These are phyloP conservation scores for Drosophila orosa DNA, from an alignment of 1,140 invertebrate species.

Conservation along the genomic window DNA sequence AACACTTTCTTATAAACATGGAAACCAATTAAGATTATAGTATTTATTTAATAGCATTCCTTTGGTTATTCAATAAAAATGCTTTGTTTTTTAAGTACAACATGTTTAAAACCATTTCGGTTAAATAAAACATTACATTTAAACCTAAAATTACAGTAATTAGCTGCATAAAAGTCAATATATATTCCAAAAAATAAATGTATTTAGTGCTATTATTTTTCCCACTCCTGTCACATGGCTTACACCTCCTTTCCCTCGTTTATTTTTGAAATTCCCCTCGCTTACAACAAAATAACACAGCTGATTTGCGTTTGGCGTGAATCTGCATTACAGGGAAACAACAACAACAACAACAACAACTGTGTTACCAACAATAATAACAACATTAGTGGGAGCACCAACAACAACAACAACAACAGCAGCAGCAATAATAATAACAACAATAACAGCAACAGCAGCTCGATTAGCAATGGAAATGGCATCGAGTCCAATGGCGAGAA, in stretches of 20 bases:
- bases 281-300: slow-evolving; percentile 56
- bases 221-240: neutral
- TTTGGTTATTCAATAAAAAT: too few species aligned
- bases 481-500: slow-evolving; percentile 37
- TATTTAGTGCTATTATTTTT: slow-evolving; percentile 9
- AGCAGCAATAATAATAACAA: slow-evolving; percentile 38
- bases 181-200: too few species aligned
- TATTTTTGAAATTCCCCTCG: slow-evolving; percentile 9
- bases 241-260: neutral
- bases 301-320: slow-evolving; percentile 84
- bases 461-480: slow-evolving; percentile 51
- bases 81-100: too few species aligned
- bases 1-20: too few species aligned
- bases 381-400: slow-evolving; percentile 32
- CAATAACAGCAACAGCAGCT: slow-evolving; percentile 46
- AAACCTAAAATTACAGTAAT: too few species aligned
- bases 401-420: slow-evolving; percentile 58
- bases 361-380: slow-evolving; percentile 23
- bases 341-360: slow-evolving; percentile 46
- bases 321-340: slow-evolving; percentile 82
- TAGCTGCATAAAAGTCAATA: too few species aligned
- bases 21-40: too few species aligned
- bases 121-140: too few species aligned
- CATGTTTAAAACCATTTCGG: too few species aligned
- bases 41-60: too few species aligned